Evolutionary conservation across 2,888 invertebrate genomes (phyloP), one percentile per base, ranked within the genome.

Genomic region (Volucella inanis): DNA sequence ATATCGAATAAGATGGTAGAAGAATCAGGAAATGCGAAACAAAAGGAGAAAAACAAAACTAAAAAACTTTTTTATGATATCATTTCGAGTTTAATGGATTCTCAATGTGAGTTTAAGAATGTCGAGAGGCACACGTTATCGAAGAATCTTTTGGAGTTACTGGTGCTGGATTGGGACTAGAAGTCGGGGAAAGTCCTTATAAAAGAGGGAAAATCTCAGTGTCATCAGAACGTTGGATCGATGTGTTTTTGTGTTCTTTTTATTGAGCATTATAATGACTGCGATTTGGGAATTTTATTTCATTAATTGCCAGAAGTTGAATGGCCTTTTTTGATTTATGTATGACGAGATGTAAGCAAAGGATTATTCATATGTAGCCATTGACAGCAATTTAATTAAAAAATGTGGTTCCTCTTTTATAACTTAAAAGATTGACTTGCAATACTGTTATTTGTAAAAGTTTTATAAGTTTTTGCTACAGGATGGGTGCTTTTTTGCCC

Each of bases 51-150:
- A 41, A 18, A 61, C 38, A 39, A 18, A 67, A 41, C 70, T 61
- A 41, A 72, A 62, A 72, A 79, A 74, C 59, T 41, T 70, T 68
- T 77, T 84, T 84, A 84, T 80, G 84, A 80, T 84, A 79, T 62
- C 80, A 80, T 76, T 80, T 75, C 70, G 80, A 84, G 75, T 80
- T 84, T 84, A 84, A 84, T 84, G 80, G 84, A 55, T 84, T 84
- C 84, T 84, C 80, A 62, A 84, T 84, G 75, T 55, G 80, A 80
- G 59, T 84, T 76, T 84, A 80, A 80, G 80, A 65, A 79, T 75
- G 61, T 82, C 72, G 39, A 61, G 75, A 41, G 84, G 84, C 61
- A 80, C 70, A 71, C 75, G 75, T 80, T 84, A 84, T 45, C 55
- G 39, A 59, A 70, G 62, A 84, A 68, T 59, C 62, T 68, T 52